These are phyloP conservation scores for Camponotus floridanus DNA, from an alignment of 1,140 invertebrate species.

Conservation along the genomic window DNA sequence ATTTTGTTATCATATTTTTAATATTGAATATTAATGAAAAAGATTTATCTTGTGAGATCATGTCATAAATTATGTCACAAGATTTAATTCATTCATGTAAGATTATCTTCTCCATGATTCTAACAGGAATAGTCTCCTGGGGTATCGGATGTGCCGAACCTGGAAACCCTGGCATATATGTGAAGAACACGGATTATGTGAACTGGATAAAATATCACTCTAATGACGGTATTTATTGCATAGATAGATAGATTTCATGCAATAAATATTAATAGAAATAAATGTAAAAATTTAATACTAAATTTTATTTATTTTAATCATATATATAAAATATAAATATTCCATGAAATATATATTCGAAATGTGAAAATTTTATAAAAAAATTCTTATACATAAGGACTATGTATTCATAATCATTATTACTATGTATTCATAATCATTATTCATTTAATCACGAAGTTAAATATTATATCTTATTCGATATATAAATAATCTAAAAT, in stretches of 20 bases:
- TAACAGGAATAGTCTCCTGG: constrained; percentile 85
- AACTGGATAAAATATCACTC: constrained; percentile 86
- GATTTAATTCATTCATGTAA: not conserved
- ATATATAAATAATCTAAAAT: not conserved
- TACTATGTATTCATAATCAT: constrained; percentile 14
- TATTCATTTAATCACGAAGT: not conserved
- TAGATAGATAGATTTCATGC: constrained; percentile 58
- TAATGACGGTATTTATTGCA: constrained; percentile 80
- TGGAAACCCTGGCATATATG: constrained; percentile 88
- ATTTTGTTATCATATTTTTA: not conserved
- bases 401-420: constrained; percentile 24
- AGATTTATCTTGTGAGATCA: not conserved
- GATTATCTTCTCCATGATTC: constrained; percentile 19
- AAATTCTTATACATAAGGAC: not conserved
- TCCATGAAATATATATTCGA: not conserved
- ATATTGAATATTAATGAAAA: not conserved
- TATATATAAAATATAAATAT: not conserved
- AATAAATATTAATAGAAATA: constrained; percentile 16
- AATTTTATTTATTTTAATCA: constrained; percentile 2
- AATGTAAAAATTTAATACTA: constrained; percentile 26
- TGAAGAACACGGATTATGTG: constrained; percentile 87
- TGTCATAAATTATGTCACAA: not conserved
- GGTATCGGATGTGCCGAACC: constrained; percentile 88
- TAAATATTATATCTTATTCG: not conserved
- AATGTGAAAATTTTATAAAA: not conserved